Conservation (phyloP, 1,140 invertebrate species). For the Adelges cooleyi region DNA sequence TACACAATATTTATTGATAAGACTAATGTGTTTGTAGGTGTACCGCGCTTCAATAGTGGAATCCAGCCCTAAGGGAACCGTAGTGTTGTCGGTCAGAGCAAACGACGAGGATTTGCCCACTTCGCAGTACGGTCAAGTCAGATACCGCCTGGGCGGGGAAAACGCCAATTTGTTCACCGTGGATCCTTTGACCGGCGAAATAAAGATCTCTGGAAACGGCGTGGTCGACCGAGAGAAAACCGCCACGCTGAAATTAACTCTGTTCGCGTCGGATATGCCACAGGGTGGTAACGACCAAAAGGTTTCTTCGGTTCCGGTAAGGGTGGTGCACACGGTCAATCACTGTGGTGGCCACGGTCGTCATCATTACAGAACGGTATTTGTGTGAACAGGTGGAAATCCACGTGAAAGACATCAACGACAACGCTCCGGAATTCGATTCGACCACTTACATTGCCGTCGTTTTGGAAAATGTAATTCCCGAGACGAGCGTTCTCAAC, state of each 20-base stretch:
- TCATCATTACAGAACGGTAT: background rate
- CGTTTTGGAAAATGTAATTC: slow-evolving; percentile 60
- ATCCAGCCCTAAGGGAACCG: slow-evolving; percentile 53
- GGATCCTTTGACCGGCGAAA: slow-evolving; percentile 51
- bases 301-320: slow-evolving; percentile 42
- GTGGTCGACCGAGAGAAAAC: slow-evolving; percentile 63
- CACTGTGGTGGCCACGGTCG: background rate
- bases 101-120: slow-evolving; percentile 55
- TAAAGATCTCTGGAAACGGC: slow-evolving; percentile 52
- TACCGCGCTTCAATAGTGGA: slow-evolving; percentile 60
- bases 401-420: slow-evolving; percentile 69
- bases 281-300: slow-evolving; percentile 51
- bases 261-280: slow-evolving; percentile 62
- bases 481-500: slow-evolving; percentile 54
- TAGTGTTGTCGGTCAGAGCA: slow-evolving; percentile 56
- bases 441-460: slow-evolving; percentile 41
- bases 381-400: slow-evolving; percentile 40
- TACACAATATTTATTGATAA: no score
- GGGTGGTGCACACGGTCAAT: background rate
- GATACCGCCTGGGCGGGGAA: slow-evolving; percentile 57
- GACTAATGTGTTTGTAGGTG: slow-evolving; percentile 38
- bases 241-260: slow-evolving; percentile 51
- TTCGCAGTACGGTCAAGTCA: slow-evolving; percentile 52
- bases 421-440: slow-evolving; percentile 54
- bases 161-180: slow-evolving; percentile 59